These are phyloP conservation scores for Dinomys branickii DNA, from an alignment of 2,113 vertebrate genomes.

Conservation along the genomic window DNA sequence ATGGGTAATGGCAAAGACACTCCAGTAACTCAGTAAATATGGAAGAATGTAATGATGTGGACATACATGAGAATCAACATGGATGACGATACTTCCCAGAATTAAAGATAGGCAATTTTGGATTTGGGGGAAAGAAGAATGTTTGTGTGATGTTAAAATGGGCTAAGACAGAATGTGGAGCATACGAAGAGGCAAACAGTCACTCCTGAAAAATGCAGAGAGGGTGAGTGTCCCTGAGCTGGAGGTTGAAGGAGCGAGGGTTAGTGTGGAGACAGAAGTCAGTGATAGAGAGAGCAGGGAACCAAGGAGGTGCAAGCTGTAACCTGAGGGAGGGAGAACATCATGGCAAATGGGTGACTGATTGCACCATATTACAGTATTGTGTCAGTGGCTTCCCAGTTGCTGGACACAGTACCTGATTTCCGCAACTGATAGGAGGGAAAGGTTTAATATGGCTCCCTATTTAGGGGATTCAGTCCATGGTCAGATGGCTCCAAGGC, in stretches of 20 bases:
- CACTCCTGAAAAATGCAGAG: neutral
- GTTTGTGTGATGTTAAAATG: neutral
- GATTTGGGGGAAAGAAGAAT: neutral
- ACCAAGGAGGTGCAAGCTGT: neutral
- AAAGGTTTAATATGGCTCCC: neutral
- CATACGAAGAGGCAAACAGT: neutral
- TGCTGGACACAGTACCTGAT: neutral
- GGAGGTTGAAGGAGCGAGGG: neutral
- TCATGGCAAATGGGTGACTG: too few species aligned
- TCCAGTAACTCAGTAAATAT: neutral
- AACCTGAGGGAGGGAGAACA: neutral
- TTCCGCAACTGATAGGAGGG: neutral
- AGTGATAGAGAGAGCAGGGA: neutral
- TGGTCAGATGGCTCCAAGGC: neutral
- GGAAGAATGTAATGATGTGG: neutral
- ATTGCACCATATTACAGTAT: fast-evolving
- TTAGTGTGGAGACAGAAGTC: neutral
- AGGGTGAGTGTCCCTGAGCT: neutral
- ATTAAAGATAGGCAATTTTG: neutral
- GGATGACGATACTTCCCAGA: neutral
- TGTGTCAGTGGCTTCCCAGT: neutral
- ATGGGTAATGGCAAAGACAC: neutral
- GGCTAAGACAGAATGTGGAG: neutral
- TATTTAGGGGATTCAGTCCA: neutral
- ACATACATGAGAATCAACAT: neutral